These are phyloP conservation scores for Parambassis ranga DNA, from an alignment of 2,797 vertebrate species.

Conservation along the genomic window DNA sequence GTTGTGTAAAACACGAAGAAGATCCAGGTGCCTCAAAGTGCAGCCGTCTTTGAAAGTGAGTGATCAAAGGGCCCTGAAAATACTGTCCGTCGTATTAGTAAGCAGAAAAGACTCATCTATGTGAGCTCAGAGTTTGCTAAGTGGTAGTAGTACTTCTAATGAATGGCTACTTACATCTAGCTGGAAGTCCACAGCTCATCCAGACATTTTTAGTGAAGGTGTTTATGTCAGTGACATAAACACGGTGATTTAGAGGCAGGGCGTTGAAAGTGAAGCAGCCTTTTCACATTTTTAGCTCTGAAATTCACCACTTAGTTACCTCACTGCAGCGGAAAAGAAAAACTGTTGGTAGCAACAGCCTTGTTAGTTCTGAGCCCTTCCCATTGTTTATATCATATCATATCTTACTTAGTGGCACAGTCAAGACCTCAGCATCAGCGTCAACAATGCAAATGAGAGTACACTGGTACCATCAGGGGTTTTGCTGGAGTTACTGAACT, in stretches of 20 bases:
- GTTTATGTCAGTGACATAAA: constrained; percentile 5
- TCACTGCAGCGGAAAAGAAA: no score
- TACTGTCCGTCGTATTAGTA: constrained; percentile 3
- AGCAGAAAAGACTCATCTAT: not conserved
- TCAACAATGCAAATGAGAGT: no score
- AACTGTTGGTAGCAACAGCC: no score
- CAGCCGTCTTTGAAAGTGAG: constrained; percentile 53
- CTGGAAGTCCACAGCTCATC: constrained; percentile 6
- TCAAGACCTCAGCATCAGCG: no score
- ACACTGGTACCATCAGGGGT: no score
- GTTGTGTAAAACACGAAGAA: constrained; percentile 37
- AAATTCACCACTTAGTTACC: constrained; percentile 33
- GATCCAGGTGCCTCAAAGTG: constrained; percentile 62
- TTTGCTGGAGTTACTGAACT: no score
- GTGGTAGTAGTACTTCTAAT: constrained; percentile 20
- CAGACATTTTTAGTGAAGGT: constrained; percentile 18
- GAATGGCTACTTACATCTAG: constrained; percentile 8
- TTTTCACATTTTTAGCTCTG: constrained; percentile 19
- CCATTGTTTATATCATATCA: no score
- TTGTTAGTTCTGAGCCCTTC: no score
- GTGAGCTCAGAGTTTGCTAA: constrained; percentile 18
- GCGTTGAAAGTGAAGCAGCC: constrained; percentile 28
- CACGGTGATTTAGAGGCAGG: constrained; percentile 40
- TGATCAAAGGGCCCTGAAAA: constrained; percentile 50
- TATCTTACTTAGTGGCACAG: no score